Percentiles rank a stretch among this genome's conserved stretches.
phyloP scores from a whole-genome alignment of 2,797 vertebrate genomes.

The Parotocinclus haroldoi region DNA sequence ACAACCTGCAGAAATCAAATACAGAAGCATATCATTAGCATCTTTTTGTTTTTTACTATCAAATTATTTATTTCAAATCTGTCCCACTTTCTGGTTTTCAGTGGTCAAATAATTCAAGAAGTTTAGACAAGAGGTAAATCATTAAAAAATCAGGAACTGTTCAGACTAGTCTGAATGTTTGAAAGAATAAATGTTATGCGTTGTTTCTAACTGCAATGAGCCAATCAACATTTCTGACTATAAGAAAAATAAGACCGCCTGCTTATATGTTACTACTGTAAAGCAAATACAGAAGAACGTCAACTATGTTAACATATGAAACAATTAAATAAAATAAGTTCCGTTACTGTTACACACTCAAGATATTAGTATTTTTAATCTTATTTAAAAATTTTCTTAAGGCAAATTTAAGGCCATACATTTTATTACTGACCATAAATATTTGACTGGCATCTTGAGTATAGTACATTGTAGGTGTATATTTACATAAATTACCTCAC shows the following conservation, averaged over 20 bases:
- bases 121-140: conserved; percentile 1
- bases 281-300: too few relatives aligned
- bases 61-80: neutral
- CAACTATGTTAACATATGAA: too few relatives aligned
- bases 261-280: too few relatives aligned
- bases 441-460: too few relatives aligned
- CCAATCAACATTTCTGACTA: conserved; percentile 15
- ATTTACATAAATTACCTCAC: too few relatives aligned
- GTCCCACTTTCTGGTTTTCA: conserved; percentile 6
- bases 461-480: too few relatives aligned
- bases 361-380: too few relatives aligned
- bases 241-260: neutral
- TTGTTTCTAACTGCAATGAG: conserved; percentile 38
- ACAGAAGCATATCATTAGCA: neutral
- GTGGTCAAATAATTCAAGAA: conserved; percentile 9
- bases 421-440: too few relatives aligned
- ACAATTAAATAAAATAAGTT: too few relatives aligned
- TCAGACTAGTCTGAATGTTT: conserved; percentile 38
- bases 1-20: conserved; percentile 74
- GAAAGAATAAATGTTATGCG: conserved; percentile 38
- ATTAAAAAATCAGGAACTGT: conserved; percentile 29
- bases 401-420: too few relatives aligned
- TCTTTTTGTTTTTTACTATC: neutral
- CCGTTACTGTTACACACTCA: too few relatives aligned
- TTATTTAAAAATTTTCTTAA: too few relatives aligned